Percentiles rank a stretch among this genome's conserved stretches.
Evolutionary conservation across 2,888 invertebrate species (phyloP).

Genomic region (Malthinus seriepunctatus): DNA sequence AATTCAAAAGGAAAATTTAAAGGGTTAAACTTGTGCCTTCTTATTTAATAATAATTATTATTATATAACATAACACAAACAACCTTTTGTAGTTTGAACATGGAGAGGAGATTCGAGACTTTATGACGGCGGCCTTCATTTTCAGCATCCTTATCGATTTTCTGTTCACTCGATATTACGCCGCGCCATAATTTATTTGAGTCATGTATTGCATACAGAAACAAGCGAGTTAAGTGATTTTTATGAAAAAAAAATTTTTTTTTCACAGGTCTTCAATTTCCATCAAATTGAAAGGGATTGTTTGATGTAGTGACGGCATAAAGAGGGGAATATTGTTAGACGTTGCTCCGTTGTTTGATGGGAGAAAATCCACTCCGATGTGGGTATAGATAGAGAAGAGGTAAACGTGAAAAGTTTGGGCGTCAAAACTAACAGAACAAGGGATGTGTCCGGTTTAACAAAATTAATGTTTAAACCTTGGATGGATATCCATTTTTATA

Average conservation of each 20-base stretch:
- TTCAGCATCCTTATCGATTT: slow-evolving; percentile 21
- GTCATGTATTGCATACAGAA: slow-evolving; percentile 4
- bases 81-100: slow-evolving; percentile 16
- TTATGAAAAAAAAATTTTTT: too few relatives aligned
- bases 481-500: neutral
- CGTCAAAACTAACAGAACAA: neutral
- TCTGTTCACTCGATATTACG: slow-evolving; percentile 18
- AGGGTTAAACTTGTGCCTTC: slow-evolving; percentile 5
- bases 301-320: too few relatives aligned
- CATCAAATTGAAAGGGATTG: too few relatives aligned
- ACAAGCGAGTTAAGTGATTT: slow-evolving; percentile 3
- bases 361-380: neutral
- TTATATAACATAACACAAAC: neutral
- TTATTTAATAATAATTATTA: neutral
- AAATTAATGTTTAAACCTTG: slow-evolving; percentile 1
- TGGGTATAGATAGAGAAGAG: neutral
- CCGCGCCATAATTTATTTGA: slow-evolving; percentile 12
- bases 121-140: slow-evolving; percentile 17
- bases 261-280: too few relatives aligned
- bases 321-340: too few relatives aligned
- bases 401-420: neutral
- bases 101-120: slow-evolving; percentile 6
- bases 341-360: too few relatives aligned
- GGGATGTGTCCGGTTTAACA: slow-evolving; percentile 4
- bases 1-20: slow-evolving; percentile 9